Evolutionary conservation across 2,888 invertebrate genomes (phyloP), one percentile per base, ranked within the genome.

Genomic region (Crocallis elinguaria): DNA sequence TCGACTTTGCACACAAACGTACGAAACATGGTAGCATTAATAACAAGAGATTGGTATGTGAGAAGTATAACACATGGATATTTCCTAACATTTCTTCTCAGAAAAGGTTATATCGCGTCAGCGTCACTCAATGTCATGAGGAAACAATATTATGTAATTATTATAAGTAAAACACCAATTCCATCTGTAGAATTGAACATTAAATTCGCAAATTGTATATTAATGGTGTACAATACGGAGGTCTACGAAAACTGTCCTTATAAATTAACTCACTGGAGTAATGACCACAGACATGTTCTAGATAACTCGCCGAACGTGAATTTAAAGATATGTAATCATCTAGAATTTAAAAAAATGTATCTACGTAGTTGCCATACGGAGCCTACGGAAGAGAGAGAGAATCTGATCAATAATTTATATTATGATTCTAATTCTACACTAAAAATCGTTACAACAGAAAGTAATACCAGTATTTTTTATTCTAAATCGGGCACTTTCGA

Each of bases 61-160:
- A 60, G 35, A 23, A 69, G 71, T 49, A 49, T 72, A 25, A 48
- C 51, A 6, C 76, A 79, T 51, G 79, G 75, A 16, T 67, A 68
- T 49, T 45, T 73, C 13, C 11, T 79, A 13, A 66, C 57, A 14
- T 50, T 58, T 36, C n/a, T 78, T 13, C 54, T 78, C 11, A 66
- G 44, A 49, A 66, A 60, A 17, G 39, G 41, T 14, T 64, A 75
- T n/a, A 36, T 73, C 4, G 59, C 44, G 12, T 66, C 63, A 8
- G 59, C 44, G 12, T 66, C 63, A 8, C 46, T 79, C n/a, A 69
- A 65, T 42, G 23, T 66, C 35, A 69, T 75, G 60, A 65, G 59
- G 43, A 68, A 72, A 9, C 41, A 67, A n/a, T 75, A 75, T 58
- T 75, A 71, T 50, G 65, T 79, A 3, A 57, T 79, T 23, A 69